Conservation (phyloP, 2,888 invertebrate genomes). For the Deilephila elpenor region DNA sequence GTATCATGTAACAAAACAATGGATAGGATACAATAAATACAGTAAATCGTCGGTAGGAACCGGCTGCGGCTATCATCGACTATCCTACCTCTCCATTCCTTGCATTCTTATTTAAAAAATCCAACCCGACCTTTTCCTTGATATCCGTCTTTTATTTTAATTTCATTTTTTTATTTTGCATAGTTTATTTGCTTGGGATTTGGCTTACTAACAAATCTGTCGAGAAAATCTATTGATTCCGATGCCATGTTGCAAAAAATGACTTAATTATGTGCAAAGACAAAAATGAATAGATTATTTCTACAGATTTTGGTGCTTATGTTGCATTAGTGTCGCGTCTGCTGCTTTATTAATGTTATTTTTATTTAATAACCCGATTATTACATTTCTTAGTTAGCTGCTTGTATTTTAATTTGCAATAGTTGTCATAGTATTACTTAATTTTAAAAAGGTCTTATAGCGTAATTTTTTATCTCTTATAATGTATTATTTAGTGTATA, state of each 20-base stretch:
- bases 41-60: constrained; percentile 45
- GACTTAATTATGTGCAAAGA: neutral
- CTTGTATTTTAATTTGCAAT: constrained; percentile 44
- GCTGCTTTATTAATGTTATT: constrained; percentile 48
- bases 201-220: constrained; percentile 62
- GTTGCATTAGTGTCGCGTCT: constrained; percentile 46
- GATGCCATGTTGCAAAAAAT: neutral
- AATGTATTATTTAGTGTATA: neutral
- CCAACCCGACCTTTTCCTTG: constrained; percentile 59
- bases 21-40: neutral
- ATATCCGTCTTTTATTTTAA: constrained; percentile 70
- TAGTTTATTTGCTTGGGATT: constrained; percentile 48
- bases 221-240: constrained; percentile 53
- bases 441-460: constrained; percentile 12
- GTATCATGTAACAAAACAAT: neutral
- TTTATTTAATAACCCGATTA: constrained; percentile 41
- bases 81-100: constrained; percentile 70
- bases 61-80: constrained; percentile 83
- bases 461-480: neutral
- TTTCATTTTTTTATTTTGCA: constrained; percentile 71
- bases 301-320: constrained; percentile 44
- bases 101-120: constrained; percentile 61
- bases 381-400: constrained; percentile 48
- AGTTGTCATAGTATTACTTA: constrained; percentile 4
- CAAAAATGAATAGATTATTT: constrained; percentile 43